phyloP scores from a whole-genome alignment of 2,797 vertebrate genomes.

The Channa striata region DNA sequence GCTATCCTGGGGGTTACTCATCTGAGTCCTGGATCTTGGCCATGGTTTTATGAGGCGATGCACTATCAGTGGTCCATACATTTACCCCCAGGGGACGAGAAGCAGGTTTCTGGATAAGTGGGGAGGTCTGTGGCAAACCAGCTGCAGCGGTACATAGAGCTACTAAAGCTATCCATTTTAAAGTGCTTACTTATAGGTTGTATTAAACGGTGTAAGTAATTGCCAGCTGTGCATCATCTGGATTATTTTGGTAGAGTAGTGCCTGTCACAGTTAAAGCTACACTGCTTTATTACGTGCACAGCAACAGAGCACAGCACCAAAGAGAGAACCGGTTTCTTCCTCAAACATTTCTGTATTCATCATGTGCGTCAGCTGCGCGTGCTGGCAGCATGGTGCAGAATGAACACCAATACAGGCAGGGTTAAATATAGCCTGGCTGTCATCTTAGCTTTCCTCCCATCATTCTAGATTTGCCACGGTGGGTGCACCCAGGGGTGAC shows the following conservation, averaged over 20 bases:
- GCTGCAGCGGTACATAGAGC: conserved; percentile 36
- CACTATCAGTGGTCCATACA: conserved; percentile 37
- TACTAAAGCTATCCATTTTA: conserved; percentile 35
- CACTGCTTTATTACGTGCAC: not conserved
- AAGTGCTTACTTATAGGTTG: conserved; percentile 44
- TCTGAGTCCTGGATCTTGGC: conserved; percentile 57
- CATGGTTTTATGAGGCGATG: conserved; percentile 63
- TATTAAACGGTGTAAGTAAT: conserved; percentile 33
- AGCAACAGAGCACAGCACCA: conserved; percentile 1
- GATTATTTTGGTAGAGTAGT: conserved; percentile 14
- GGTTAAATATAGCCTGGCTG: conserved; percentile 75
- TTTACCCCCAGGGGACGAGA: conserved; percentile 38
- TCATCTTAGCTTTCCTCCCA: conserved; percentile 69
- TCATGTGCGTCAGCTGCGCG: conserved; percentile 17
- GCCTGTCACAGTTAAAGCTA: conserved; percentile 21
- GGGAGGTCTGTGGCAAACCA: conserved; percentile 45
- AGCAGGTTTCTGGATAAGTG: conserved; percentile 39
- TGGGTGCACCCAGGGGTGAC: conserved; percentile 65
- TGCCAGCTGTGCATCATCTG: conserved; percentile 47
- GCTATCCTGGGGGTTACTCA: conserved; percentile 51
- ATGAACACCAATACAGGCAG: conserved; percentile 54
- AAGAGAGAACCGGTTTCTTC: conserved; percentile 7
- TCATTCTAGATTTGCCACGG: conserved; percentile 71
- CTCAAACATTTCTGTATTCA: conserved; percentile 18
- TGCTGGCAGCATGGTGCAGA: conserved; percentile 45